These are phyloP conservation scores for Elgaria multicarinata DNA, from an alignment of 2,113 vertebrate species.

Conservation along the genomic window DNA sequence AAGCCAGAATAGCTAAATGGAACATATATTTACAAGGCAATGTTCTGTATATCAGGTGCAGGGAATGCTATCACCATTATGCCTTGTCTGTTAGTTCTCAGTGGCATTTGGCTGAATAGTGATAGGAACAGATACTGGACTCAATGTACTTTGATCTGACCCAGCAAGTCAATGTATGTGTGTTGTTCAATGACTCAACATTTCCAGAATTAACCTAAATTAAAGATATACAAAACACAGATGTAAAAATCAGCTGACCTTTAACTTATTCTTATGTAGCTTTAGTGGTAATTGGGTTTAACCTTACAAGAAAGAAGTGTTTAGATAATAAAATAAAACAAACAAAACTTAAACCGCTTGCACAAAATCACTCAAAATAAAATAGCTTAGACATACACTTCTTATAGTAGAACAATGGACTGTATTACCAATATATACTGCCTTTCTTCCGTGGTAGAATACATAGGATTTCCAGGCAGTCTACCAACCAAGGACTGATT, in stretches of 20 bases:
- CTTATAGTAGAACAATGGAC: neutral
- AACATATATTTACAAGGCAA: neutral
- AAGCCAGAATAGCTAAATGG: neutral
- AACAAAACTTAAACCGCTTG: neutral
- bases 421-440: neutral
- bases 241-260: neutral
- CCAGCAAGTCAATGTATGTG: neutral
- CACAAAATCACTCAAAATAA: neutral
- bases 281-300: neutral
- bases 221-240: neutral
- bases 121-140: neutral
- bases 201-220: neutral
- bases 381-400: neutral
- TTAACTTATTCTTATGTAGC: neutral
- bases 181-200: neutral
- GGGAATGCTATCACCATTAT: neutral
- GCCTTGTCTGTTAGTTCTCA: neutral
- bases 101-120: neutral
- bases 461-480: neutral
- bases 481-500: neutral
- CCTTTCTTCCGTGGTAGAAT: neutral
- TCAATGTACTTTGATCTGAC: neutral
- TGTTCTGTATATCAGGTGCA: neutral
- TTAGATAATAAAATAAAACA: neutral
- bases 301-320: neutral